A percentile compares a stretch with the other conserved stretches of the same genome.
These are phyloP conservation scores for Branchellion lobata DNA, from an alignment of 2,888 invertebrate genomes.

Conservation along the genomic window DNA sequence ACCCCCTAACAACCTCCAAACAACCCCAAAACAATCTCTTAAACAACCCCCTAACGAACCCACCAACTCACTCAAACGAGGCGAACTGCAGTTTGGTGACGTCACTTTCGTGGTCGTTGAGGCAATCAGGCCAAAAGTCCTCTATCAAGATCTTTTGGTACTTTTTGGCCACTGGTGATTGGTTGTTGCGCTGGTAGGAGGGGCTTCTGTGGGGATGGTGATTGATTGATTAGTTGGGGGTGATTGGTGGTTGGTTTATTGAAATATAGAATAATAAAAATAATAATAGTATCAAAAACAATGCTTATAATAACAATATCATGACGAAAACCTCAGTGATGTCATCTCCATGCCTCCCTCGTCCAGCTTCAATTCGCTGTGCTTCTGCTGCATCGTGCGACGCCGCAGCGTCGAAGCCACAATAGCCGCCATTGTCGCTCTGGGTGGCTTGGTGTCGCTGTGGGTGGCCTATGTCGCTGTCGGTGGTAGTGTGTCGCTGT, in stretches of 20 bases:
- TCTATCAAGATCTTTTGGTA: constrained; percentile 32
- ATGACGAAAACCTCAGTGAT: too few species aligned
- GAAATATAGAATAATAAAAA: too few species aligned
- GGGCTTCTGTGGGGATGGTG: constrained; percentile 6
- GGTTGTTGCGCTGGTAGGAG: constrained; percentile 35
- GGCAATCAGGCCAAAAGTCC: constrained; percentile 44
- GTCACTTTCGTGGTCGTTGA: neutral
- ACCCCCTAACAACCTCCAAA: too few species aligned
- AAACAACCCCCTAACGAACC: too few species aligned
- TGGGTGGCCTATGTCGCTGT: neutral
- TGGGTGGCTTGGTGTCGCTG: neutral
- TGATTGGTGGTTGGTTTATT: constrained; percentile 26
- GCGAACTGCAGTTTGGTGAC: constrained; percentile 26
- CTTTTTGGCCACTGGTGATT: constrained; percentile 37
- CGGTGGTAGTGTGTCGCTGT: neutral
- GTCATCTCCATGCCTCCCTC: neutral
- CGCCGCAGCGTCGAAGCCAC: constrained; percentile 46
- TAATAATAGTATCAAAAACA: too few species aligned
- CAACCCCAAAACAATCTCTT: too few species aligned
- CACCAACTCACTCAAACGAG: constrained; percentile 43
- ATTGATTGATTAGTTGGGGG: neutral
- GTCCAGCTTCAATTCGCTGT: constrained; percentile 33
- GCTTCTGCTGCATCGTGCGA: constrained; percentile 46
- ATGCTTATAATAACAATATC: too few species aligned
- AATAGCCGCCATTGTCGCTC: constrained; percentile 42